Conservation (phyloP, 2,888 invertebrate species). For the Phoenoteleia sp. region DNA sequence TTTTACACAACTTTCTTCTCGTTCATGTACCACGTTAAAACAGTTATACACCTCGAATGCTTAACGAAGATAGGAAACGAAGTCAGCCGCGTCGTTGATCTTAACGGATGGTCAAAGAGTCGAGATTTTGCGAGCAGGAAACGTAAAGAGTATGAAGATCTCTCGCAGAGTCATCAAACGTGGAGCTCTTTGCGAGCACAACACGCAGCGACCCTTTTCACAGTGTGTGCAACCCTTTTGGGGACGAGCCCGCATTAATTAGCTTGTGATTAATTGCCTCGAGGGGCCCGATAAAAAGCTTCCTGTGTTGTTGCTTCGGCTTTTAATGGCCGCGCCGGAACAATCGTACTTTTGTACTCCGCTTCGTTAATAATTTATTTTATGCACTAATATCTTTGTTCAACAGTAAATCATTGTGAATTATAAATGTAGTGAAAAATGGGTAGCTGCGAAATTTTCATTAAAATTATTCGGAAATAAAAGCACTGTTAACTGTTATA, state of each 20-base stretch:
- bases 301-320: slow-evolving; percentile 55
- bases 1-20: slow-evolving; percentile 42
- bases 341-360: slow-evolving; percentile 34
- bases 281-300: slow-evolving; percentile 79
- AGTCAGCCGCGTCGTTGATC: not conserved
- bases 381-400: not conserved
- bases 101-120: slow-evolving; percentile 31
- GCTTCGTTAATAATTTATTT: slow-evolving; percentile 20
- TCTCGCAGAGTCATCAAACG: slow-evolving; percentile 35
- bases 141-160: slow-evolving; percentile 42
- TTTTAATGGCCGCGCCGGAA: slow-evolving; percentile 49
- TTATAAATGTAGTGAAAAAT: no score
- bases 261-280: slow-evolving; percentile 82
- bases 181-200: slow-evolving; percentile 24
- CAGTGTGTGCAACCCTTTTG: slow-evolving; percentile 53
- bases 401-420: no score
- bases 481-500: no score
- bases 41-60: slow-evolving; percentile 3
- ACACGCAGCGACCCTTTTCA: slow-evolving; percentile 36
- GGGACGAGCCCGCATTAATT: slow-evolving; percentile 79
- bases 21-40: not conserved
- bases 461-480: no score
- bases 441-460: no score
- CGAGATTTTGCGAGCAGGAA: slow-evolving; percentile 31
- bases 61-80: slow-evolving; percentile 14